These are phyloP conservation scores for Tromatobia lineatoria DNA, from an alignment of 2,888 invertebrate species.

Conservation along the genomic window DNA sequence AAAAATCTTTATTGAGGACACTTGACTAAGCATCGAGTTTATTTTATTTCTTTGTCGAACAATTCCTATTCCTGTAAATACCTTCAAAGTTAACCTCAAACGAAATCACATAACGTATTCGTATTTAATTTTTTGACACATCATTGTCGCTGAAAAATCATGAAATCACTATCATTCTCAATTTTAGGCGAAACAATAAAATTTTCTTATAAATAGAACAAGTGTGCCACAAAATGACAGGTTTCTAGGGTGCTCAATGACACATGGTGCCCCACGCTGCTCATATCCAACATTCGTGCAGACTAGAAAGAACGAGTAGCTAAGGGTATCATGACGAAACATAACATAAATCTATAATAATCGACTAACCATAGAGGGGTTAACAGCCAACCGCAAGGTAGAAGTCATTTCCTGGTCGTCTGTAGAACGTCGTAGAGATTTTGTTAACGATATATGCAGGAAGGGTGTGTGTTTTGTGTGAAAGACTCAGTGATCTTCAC, in stretches of 20 bases:
- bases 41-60: no score
- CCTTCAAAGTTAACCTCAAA: no score
- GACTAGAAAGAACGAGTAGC: conserved; percentile 5
- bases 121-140: conserved; percentile 12
- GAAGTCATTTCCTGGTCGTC: conserved; percentile 62
- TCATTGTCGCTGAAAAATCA: not conserved
- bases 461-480: conserved; percentile 39
- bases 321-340: conserved; percentile 27
- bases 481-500: conserved; percentile 19
- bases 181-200: not conserved
- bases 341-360: conserved; percentile 48
- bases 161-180: not conserved
- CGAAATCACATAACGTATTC: not conserved
- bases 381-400: conserved; percentile 54
- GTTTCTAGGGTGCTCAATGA: conserved; percentile 21
- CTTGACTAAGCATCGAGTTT: no score
- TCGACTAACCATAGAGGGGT: conserved; percentile 69
- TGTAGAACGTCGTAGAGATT: conserved; percentile 61
- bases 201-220: not conserved
- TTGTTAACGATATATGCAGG: conserved; percentile 43
- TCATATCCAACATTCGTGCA: conserved; percentile 24
- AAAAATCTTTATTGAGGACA: no score
- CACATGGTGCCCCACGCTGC: not conserved
- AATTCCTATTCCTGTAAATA: no score
- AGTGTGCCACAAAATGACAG: conserved; percentile 15